Percentiles rank a stretch among this genome's conserved stretches.
Evolutionary conservation across 1,140 invertebrate genomes (phyloP).

Genomic region (Protaetia brevitarsis): DNA sequence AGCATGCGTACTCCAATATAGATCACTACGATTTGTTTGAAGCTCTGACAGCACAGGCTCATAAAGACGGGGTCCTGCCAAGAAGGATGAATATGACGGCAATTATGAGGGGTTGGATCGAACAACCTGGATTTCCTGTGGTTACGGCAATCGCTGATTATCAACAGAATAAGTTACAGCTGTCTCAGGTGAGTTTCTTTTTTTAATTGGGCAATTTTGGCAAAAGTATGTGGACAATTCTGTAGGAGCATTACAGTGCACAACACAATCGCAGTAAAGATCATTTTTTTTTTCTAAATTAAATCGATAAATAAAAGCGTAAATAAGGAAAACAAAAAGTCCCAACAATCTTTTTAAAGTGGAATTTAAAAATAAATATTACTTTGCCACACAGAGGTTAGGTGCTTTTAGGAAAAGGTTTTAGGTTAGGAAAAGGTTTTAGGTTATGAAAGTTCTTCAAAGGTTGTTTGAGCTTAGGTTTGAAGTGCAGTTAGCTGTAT

Average conservation of each 20-base stretch:
- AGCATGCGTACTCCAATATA: conserved; percentile 54
- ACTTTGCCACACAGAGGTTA: too few species aligned
- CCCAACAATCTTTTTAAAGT: too few species aligned
- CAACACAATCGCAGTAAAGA: too few species aligned
- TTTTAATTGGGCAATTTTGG: background rate
- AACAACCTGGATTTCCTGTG: conserved; percentile 79
- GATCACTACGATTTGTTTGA: conserved; percentile 70
- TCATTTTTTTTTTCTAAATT: conserved; percentile 13
- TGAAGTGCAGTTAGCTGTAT: too few species aligned
- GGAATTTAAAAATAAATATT: too few species aligned
- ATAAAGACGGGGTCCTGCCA: conserved; percentile 49
- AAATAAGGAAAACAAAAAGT: too few species aligned
- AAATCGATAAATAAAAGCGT: too few species aligned
- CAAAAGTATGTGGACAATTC: too few species aligned
- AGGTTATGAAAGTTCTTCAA: background rate
- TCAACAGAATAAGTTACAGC: conserved; percentile 47
- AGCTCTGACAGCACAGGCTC: conserved; percentile 57
- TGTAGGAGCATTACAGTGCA: too few species aligned
- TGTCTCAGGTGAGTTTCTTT: conserved; percentile 52
- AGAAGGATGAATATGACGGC: conserved; percentile 56
- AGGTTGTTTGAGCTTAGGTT: background rate
- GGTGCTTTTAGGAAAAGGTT: too few species aligned
- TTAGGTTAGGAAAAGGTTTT: too few species aligned
- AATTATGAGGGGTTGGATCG: conserved; percentile 81
- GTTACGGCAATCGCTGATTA: conserved; percentile 59